A percentile compares a stretch with the other conserved stretches of the same genome.
Evolutionary conservation across 2,888 invertebrate species (phyloP).

Genomic region (Platycnemis pennipes): DNA sequence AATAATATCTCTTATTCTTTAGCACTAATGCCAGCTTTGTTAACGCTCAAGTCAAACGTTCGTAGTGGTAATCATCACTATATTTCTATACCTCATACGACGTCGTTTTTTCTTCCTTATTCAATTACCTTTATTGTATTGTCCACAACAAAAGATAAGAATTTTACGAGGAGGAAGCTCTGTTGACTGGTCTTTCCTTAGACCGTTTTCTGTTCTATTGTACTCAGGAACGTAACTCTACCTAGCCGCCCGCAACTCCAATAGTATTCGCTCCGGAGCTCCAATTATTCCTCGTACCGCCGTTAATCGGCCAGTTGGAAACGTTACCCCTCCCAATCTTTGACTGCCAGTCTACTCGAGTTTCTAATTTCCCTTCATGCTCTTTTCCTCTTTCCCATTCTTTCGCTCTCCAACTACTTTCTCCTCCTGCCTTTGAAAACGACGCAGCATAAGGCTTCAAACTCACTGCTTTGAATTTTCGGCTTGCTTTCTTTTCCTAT

Average conservation of each 20-base stretch:
- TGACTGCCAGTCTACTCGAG: neutral
- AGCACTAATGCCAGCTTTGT: too few species aligned
- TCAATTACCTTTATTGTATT: too few species aligned
- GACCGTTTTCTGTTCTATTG: neutral
- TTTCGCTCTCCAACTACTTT: neutral
- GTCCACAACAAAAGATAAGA: too few species aligned
- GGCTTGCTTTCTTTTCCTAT: too few species aligned
- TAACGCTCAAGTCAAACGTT: too few species aligned
- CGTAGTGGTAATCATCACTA: too few species aligned
- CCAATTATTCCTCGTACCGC: neutral
- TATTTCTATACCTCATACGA: too few species aligned
- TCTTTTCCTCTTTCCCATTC: neutral
- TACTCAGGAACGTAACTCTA: neutral
- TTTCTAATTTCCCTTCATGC: neutral
- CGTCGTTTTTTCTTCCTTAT: too few species aligned
- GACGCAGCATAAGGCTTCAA: too few species aligned
- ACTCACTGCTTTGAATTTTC: too few species aligned
- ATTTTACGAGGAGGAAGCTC: neutral
- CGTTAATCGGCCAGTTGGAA: neutral
- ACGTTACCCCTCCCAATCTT: neutral
- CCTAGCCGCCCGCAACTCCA: neutral
- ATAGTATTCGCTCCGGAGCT: conserved; percentile 5
- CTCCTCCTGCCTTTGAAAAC: neutral
- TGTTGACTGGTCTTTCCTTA: neutral
- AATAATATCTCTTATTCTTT: too few species aligned